Evolutionary conservation across 64 coral and sea anemone species (phyloP), one percentile per base, ranked within the genome.

Genomic region (Pocillopora damicornis): DNA sequence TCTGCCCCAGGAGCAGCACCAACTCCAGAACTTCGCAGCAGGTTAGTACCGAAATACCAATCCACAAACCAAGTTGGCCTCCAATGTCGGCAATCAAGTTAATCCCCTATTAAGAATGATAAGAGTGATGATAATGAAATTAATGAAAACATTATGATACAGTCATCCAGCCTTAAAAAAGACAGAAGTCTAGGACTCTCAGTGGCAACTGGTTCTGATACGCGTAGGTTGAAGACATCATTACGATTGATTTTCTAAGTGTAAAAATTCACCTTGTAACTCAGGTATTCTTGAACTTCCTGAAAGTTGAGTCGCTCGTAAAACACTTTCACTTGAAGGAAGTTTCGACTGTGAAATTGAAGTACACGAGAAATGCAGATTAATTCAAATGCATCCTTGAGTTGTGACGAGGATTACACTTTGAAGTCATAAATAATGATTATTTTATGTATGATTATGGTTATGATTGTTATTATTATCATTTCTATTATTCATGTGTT

Each of bases 1-100:
- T 75, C 75, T 76, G 71, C 22, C n/a, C 35, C 30, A 88, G 9
- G 36, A 76, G 57, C 8, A 76, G 14, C 57, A 76, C 9, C 25
- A 88, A n/a, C 62, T 88, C 86, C 36, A 88, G 36, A 26, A 87
- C 74, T 88, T 88, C 86, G 35, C 86, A 88, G 60, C 86, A 88
- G 0, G 86, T 88, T 9, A 88, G 61, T 9, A 88, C 86, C 9
- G 86, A 88, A 51, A 88, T 30, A 8, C 86, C 86, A 62, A 88
- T 88, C 86, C 86, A 88, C 58, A 88, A 30, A 61, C 86, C 86
- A 57, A 88, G 73, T 10, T 88, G 86, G 12, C 86, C 86, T 11
- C 86, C 86, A 61, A 88, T 88, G 30, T 88, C 86, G 37, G 86
- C 86, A 15, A 88, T 23, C 73, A 88, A 63, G 74, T 76, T 88